Conservation (phyloP, 2,797 vertebrate genomes). For the Graptemys geographica region DNA sequence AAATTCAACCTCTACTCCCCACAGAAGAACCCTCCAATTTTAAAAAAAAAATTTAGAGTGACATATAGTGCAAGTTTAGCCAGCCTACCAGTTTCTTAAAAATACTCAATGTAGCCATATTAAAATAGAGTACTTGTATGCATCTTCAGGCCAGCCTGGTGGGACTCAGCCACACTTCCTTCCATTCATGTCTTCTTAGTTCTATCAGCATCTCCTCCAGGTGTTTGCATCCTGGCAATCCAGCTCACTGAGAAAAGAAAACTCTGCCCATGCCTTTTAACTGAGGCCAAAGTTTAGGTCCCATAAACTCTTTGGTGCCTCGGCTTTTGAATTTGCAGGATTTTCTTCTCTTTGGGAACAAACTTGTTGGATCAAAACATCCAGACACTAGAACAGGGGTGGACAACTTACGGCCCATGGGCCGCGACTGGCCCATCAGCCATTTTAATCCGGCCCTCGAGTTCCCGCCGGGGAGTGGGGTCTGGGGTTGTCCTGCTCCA, state of each 20-base stretch:
- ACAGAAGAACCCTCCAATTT: conserved; percentile 10
- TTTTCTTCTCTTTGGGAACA: not conserved
- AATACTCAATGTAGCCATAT: conserved; percentile 22
- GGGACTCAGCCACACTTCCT: conserved; percentile 22
- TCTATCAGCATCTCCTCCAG: not conserved
- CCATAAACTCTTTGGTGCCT: not conserved
- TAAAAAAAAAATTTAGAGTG: conserved; percentile 15
- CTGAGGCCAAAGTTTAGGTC: not conserved
- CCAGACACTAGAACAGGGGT: not conserved
- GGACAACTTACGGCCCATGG: too few species aligned
- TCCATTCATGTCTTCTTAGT: conserved; percentile 23
- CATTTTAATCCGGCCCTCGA: too few species aligned
- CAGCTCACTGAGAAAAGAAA: not conserved
- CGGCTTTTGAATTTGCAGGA: not conserved
- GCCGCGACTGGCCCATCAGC: too few species aligned
- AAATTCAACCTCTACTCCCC: not conserved
- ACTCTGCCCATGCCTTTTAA: not conserved
- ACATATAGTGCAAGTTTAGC: conserved; percentile 50
- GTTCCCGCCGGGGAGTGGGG: too few species aligned
- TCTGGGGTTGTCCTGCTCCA: too few species aligned
- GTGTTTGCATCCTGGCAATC: not conserved
- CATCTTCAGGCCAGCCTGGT: conserved; percentile 37
- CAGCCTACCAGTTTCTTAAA: conserved; percentile 34
- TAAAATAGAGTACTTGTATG: conserved; percentile 44
- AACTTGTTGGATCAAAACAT: not conserved